Evolutionary conservation across 2,888 invertebrate species (phyloP).

Genomic region (Ephialtes manifestator): DNA sequence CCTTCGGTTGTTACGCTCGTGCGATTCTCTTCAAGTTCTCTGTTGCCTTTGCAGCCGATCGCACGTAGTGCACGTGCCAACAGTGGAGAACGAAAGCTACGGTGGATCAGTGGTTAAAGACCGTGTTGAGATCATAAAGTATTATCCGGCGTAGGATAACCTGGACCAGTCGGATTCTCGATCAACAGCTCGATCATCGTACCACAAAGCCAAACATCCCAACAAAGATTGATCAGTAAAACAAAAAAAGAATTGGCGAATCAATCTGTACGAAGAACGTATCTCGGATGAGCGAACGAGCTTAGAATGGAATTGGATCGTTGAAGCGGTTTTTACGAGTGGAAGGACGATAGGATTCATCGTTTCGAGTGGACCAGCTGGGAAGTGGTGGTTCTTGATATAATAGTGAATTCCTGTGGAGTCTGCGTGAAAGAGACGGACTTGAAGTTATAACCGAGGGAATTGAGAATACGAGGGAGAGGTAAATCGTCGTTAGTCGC

Average conservation of each 20-base stretch:
- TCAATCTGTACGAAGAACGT: not conserved
- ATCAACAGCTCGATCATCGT: not conserved
- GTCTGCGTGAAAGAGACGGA: constrained; percentile 1
- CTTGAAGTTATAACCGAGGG: not conserved
- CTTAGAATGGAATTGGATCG: not conserved
- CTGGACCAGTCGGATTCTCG: not conserved
- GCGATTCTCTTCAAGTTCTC: constrained; percentile 9
- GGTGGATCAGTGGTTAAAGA: constrained; percentile 62
- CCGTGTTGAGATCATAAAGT: constrained; percentile 38
- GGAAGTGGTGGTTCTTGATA: constrained; percentile 18
- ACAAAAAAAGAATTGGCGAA: not conserved
- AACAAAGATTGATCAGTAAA: not conserved
- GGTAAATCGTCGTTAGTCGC: constrained; percentile 34
- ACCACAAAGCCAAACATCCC: not conserved
- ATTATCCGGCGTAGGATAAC: not conserved
- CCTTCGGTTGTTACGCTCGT: constrained; percentile 1
- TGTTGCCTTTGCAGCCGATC: not conserved
- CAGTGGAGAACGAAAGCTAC: not conserved
- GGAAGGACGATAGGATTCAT: constrained; percentile 27
- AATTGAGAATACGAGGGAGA: not conserved
- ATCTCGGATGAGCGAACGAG: not conserved
- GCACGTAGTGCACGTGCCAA: constrained; percentile 22
- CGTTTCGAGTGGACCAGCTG: constrained; percentile 13
- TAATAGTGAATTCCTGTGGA: constrained; percentile 11
- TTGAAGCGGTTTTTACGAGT: constrained; percentile 7